These are phyloP conservation scores for Whitmania pigra DNA, from an alignment of 1,140 invertebrate species.

Conservation along the genomic window DNA sequence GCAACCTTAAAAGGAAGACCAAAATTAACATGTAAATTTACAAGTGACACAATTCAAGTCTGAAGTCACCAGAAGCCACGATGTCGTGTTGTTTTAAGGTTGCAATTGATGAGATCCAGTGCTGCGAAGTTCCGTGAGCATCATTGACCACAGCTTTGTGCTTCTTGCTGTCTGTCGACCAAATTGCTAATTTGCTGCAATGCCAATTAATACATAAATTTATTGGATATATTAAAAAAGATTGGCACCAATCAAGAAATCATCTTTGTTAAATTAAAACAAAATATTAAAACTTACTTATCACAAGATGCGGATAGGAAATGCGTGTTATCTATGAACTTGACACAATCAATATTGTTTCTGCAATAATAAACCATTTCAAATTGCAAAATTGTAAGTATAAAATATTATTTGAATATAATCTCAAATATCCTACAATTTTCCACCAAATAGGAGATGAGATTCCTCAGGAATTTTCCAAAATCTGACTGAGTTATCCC, in stretches of 20 bases:
- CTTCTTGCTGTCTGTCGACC: constrained; percentile 80
- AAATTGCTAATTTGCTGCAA: constrained; percentile 54
- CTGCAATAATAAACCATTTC: neutral
- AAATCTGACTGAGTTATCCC: constrained; percentile 68
- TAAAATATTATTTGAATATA: neutral
- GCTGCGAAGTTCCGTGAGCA: constrained; percentile 30
- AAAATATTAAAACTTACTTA: constrained; percentile 50
- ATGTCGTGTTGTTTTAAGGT: constrained; percentile 73
- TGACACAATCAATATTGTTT: constrained; percentile 61
- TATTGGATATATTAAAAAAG: constrained; percentile 9
- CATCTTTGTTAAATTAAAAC: neutral
- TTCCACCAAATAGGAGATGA: constrained; percentile 72
- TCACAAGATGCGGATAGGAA: constrained; percentile 81
- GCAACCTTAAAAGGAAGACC: neutral
- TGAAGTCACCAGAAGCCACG: constrained; percentile 61
- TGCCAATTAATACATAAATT: neutral
- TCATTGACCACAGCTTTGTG: constrained; percentile 32
- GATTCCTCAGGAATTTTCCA: constrained; percentile 96
- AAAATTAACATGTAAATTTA: too few species aligned
- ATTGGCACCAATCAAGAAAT: neutral
- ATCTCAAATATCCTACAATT: constrained; percentile 27
- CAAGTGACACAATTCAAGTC: too few species aligned
- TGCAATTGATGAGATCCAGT: constrained; percentile 73
- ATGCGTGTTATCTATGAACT: constrained; percentile 76
- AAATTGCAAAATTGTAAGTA: neutral